phyloP scores from a whole-genome alignment of 2,113 vertebrate genomes.

The Sula dactylatra region DNA sequence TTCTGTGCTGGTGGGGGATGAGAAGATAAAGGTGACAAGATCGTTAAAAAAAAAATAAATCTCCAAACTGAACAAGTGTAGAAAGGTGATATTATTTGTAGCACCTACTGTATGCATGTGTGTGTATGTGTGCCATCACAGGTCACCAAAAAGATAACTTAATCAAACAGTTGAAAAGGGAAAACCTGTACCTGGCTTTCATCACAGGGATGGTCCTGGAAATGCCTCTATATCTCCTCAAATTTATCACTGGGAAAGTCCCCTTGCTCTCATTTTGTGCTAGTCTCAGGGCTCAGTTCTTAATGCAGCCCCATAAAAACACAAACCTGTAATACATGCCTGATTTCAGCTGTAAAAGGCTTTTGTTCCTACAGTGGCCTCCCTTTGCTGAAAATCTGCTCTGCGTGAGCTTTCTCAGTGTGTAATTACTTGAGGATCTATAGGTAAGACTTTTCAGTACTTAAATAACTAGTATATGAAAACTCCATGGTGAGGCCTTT shows the following conservation, averaged over 20 bases:
- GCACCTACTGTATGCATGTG: fast-evolving
- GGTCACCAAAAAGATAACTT: conserved; percentile 81
- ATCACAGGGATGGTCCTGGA: conserved; percentile 82
- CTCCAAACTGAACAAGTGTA: background rate
- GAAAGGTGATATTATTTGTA: background rate
- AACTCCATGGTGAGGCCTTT: conserved; percentile 63
- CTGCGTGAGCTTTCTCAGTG: conserved; percentile 60
- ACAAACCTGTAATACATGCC: conserved; percentile 34
- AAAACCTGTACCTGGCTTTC: conserved; percentile 81
- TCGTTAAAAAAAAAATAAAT: background rate
- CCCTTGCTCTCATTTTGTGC: background rate
- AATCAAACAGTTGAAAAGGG: conserved; percentile 85
- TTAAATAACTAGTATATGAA: conserved; percentile 71
- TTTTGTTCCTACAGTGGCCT: conserved; percentile 57
- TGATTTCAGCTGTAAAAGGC: conserved; percentile 60
- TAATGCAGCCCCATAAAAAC: conserved; percentile 36
- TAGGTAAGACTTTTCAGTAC: conserved; percentile 69
- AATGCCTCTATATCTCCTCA: conserved; percentile 66
- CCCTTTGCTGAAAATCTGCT: conserved; percentile 60
- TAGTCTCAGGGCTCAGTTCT: conserved; percentile 3
- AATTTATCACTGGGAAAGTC: background rate
- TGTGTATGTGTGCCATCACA: background rate
- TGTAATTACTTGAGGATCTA: conserved; percentile 72
- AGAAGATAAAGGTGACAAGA: background rate
- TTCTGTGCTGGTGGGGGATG: background rate